Evolutionary conservation across 1,140 invertebrate genomes (phyloP).

Genomic region (Calycopis cecrops): DNA sequence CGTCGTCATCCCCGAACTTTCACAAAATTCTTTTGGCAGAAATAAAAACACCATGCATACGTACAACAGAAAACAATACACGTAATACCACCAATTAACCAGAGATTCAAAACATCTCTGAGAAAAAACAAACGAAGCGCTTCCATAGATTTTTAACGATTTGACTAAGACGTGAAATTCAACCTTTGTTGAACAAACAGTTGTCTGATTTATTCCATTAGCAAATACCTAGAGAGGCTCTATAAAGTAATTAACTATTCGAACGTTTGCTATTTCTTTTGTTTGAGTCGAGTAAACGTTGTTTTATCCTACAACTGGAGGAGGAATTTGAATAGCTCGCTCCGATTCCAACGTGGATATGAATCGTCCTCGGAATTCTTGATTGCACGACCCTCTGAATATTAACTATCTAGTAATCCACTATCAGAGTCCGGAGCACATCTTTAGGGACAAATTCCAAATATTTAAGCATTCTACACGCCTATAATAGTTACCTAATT

Average conservation of each 20-base stretch:
- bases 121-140: too few relatives aligned
- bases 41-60: too few relatives aligned
- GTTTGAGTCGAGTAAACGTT: constrained; percentile 2
- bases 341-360: constrained; percentile 33
- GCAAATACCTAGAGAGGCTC: neutral
- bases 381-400: constrained; percentile 65
- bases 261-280: constrained; percentile 1
- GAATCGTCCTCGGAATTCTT: constrained; percentile 55
- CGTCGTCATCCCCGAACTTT: too few relatives aligned
- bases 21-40: too few relatives aligned
- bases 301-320: constrained; percentile 43
- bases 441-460: constrained; percentile 49
- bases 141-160: too few relatives aligned
- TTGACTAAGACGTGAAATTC: too few relatives aligned
- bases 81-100: too few relatives aligned
- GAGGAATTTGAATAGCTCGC: constrained; percentile 42
- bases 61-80: too few relatives aligned
- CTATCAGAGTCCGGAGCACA: constrained; percentile 40
- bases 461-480: constrained; percentile 6
- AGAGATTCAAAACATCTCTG: too few relatives aligned
- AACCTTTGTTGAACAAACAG: too few relatives aligned
- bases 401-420: constrained; percentile 61
- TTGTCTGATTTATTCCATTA: neutral
- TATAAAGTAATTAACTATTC: neutral
- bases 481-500: too few relatives aligned